Conservation (phyloP, 2,113 vertebrate species). For the Aphyosemion australe region DNA sequence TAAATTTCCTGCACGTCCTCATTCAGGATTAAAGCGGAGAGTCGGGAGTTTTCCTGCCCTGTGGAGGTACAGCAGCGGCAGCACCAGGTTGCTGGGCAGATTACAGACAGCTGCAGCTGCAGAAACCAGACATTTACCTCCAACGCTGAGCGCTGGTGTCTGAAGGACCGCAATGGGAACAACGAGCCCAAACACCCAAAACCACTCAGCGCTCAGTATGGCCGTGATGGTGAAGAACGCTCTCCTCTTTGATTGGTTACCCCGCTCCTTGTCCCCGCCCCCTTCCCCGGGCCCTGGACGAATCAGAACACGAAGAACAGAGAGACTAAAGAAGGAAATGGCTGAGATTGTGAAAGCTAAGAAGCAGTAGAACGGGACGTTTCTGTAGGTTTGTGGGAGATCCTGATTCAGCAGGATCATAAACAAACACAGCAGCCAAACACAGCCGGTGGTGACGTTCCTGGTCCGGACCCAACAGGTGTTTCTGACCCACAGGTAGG, state of each 20-base stretch:
- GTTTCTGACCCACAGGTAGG: conserved; percentile 9
- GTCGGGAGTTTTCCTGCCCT: no score
- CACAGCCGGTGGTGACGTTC: conserved; percentile 1
- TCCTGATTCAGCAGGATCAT: not conserved
- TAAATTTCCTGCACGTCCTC: no score
- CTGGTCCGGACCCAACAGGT: not conserved
- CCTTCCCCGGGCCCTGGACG: conserved; percentile 30
- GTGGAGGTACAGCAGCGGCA: no score
- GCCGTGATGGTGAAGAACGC: conserved; percentile 20
- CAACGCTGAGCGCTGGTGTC: no score
- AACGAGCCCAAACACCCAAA: not conserved
- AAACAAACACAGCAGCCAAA: conserved; percentile 8
- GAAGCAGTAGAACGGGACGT: accelerated
- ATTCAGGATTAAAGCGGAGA: no score
- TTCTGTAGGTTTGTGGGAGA: accelerated
- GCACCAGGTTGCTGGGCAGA: no score
- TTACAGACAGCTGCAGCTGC: no score
- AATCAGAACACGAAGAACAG: conserved; percentile 16
- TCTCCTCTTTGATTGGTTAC: conserved; percentile 29
- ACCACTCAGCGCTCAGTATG: conserved; percentile 6
- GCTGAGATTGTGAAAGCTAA: accelerated
- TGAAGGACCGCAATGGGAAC: no score
- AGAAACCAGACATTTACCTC: no score
- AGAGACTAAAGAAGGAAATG: conserved; percentile 24
- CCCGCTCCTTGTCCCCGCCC: not conserved